A percentile compares a stretch with the other conserved stretches of the same genome.
Evolutionary conservation across 1,140 invertebrate genomes (phyloP).

Genomic region (Gryon sp.): DNA sequence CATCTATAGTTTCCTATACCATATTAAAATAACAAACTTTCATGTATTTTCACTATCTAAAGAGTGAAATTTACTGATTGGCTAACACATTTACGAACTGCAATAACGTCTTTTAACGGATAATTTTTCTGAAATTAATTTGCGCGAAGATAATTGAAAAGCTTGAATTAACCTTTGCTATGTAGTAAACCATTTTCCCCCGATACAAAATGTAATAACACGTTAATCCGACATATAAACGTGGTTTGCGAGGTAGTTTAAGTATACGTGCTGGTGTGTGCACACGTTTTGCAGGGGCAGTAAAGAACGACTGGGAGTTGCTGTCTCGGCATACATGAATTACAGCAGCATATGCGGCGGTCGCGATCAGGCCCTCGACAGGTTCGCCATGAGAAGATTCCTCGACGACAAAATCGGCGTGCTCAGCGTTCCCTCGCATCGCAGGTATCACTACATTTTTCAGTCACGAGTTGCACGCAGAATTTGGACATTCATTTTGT

Average conservation of each 20-base stretch:
- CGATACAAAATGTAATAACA: constrained; percentile 49
- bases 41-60: background rate
- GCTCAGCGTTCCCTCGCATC: constrained; percentile 91
- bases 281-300: constrained; percentile 81
- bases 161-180: constrained; percentile 32
- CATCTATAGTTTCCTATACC: too few relatives aligned
- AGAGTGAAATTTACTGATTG: background rate
- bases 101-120: constrained; percentile 7
- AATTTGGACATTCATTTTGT: background rate
- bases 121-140: constrained; percentile 52
- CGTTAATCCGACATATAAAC: constrained; percentile 26
- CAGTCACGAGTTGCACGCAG: constrained; percentile 36
- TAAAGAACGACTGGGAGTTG: constrained; percentile 89
- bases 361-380: constrained; percentile 92
- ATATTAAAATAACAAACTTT: too few relatives aligned
- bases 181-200: constrained; percentile 27
- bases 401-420: constrained; percentile 92
- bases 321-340: constrained; percentile 95
- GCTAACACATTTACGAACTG: background rate
- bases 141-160: constrained; percentile 30
- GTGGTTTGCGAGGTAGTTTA: constrained; percentile 4
- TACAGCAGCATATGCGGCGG: constrained; percentile 95
- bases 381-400: constrained; percentile 94
- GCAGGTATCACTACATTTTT: constrained; percentile 83
- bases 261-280: constrained; percentile 34